These are phyloP conservation scores for Drosophila rubida DNA, from an alignment of 2,888 invertebrate species.

Conservation along the genomic window DNA sequence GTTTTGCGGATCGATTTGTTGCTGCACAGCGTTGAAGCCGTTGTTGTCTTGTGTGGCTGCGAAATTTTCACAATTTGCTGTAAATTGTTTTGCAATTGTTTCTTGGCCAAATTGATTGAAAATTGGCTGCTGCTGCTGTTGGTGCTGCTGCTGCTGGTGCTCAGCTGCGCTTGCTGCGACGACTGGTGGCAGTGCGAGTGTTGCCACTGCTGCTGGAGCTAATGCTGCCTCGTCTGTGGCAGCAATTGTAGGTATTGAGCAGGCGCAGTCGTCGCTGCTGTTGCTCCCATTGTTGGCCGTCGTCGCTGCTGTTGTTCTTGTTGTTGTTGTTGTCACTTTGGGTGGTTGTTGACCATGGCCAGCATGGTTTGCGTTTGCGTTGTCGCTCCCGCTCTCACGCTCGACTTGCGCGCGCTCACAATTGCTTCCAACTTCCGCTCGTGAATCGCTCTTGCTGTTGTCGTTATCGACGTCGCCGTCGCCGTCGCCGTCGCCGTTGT, in stretches of 20 bases:
- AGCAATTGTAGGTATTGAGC: slow-evolving; percentile 70
- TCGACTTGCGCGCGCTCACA: slow-evolving; percentile 73
- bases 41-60: background rate
- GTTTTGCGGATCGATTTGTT: slow-evolving; percentile 16
- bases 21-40: slow-evolving; percentile 3
- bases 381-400: slow-evolving; percentile 69
- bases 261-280: slow-evolving; percentile 54
- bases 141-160: slow-evolving; percentile 64
- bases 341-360: slow-evolving; percentile 64
- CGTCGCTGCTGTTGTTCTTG: slow-evolving; percentile 47
- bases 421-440: slow-evolving; percentile 73
- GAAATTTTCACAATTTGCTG: slow-evolving; percentile 30
- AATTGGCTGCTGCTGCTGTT: slow-evolving; percentile 43
- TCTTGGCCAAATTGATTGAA: slow-evolving; percentile 31
- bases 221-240: slow-evolving; percentile 57
- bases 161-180: slow-evolving; percentile 76
- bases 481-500: slow-evolving; percentile 14
- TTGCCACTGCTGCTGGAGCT: slow-evolving; percentile 47
- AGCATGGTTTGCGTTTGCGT: slow-evolving; percentile 62
- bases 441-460: too few relatives aligned
- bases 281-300: slow-evolving; percentile 16
- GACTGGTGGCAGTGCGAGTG: slow-evolving; percentile 55
- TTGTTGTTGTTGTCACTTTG: slow-evolving; percentile 58
- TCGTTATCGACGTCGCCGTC: too few relatives aligned
- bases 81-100: slow-evolving; percentile 30